A percentile compares a stretch with the other conserved stretches of the same genome.
Conservation (phyloP, 2,888 invertebrate species). For the Brenthis ino region DNA sequence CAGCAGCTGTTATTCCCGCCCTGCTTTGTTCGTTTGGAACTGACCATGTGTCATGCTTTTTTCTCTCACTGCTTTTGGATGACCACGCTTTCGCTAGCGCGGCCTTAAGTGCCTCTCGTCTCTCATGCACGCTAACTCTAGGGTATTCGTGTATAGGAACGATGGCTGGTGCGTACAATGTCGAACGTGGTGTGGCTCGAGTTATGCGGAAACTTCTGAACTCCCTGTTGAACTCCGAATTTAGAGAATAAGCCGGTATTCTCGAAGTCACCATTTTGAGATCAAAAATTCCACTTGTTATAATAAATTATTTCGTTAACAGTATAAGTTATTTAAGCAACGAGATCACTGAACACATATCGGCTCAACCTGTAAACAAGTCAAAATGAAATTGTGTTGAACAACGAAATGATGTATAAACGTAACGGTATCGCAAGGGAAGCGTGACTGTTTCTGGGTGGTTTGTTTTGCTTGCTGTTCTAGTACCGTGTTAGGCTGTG, state of each 20-base stretch:
- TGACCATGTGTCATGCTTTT: conserved; percentile 76
- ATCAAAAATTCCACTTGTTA: conserved; percentile 73
- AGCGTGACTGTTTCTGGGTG: conserved; percentile 14
- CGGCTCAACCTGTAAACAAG: conserved; percentile 70
- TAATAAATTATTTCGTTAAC: conserved; percentile 60
- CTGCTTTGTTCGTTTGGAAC: conserved; percentile 68
- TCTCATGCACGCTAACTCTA: conserved; percentile 80
- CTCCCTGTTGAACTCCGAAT: conserved; percentile 84
- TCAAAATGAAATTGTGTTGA: conserved; percentile 57
- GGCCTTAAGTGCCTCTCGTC: conserved; percentile 77
- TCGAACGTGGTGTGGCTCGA: conserved; percentile 76
- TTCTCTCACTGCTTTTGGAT: conserved; percentile 71
- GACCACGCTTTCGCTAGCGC: conserved; percentile 79
- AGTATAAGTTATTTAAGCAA: conserved; percentile 67
- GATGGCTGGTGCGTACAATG: conserved; percentile 78
- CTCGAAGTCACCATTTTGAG: conserved; percentile 85
- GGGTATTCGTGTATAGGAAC: conserved; percentile 84
- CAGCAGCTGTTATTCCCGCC: conserved; percentile 63
- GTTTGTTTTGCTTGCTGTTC: conserved; percentile 13
- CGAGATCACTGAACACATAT: conserved; percentile 78
- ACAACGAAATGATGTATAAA: conserved; percentile 35
- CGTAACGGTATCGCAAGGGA: conserved; percentile 37
- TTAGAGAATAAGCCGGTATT: conserved; percentile 84
- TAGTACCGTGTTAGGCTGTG: conserved; percentile 41
- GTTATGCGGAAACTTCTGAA: conserved; percentile 82